phyloP scores from a whole-genome alignment of 1,140 invertebrate genomes.

The Oedothorax gibbosus region DNA sequence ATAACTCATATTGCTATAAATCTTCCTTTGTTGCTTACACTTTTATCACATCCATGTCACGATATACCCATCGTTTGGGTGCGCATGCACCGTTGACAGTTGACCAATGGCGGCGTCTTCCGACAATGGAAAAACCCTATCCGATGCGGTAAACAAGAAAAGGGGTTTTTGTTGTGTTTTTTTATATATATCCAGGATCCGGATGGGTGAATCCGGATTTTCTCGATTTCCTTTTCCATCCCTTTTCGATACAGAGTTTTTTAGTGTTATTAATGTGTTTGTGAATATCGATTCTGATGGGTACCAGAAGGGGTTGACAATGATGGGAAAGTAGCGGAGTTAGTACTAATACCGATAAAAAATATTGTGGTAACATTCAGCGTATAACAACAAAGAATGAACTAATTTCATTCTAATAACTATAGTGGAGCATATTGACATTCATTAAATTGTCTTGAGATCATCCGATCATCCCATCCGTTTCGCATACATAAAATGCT shows the following conservation, averaged over 20 bases:
- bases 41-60: slow-evolving; percentile 1
- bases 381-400: too few relatives aligned
- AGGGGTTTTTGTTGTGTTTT: slow-evolving; percentile 35
- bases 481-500: too few relatives aligned
- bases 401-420: too few relatives aligned
- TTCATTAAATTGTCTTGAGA: too few relatives aligned
- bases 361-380: too few relatives aligned
- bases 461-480: too few relatives aligned
- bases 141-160: slow-evolving; percentile 58
- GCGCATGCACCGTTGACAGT: slow-evolving; percentile 58
- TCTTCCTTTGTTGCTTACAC: background rate
- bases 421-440: too few relatives aligned
- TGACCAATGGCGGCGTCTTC: slow-evolving; percentile 56
- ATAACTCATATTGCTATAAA: background rate
- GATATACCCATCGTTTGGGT: slow-evolving; percentile 46
- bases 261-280: slow-evolving; percentile 26
- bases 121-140: slow-evolving; percentile 58
- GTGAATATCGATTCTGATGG: slow-evolving; percentile 44
- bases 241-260: slow-evolving; percentile 13
- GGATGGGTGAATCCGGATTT: slow-evolving; percentile 34
- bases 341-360: too few relatives aligned
- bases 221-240: slow-evolving; percentile 41
- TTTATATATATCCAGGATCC: background rate
- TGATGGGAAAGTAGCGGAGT: too few relatives aligned
- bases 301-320: slow-evolving; percentile 13